Conservation (phyloP, 2,113 vertebrate species). For the Trichechus manatus region DNA sequence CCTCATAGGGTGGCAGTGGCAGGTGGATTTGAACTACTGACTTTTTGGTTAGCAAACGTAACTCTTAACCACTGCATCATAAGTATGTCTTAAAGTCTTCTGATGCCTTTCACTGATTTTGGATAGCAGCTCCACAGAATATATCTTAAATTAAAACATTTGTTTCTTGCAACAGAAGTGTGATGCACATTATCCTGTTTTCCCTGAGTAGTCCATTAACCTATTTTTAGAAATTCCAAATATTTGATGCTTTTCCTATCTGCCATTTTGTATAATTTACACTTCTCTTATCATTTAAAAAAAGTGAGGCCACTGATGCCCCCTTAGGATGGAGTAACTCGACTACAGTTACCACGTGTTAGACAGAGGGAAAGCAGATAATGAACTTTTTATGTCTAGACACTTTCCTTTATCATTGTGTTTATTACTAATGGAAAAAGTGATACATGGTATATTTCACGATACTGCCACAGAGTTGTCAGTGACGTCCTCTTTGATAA, state of each 20-base stretch:
- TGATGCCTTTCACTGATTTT: neutral
- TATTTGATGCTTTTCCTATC: neutral
- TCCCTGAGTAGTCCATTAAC: neutral
- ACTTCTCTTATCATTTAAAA: neutral
- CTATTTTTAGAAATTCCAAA: neutral
- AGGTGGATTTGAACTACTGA: no score
- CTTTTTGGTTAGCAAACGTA: no score
- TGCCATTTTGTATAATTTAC: neutral
- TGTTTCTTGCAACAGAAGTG: neutral
- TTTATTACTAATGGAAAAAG: constrained; percentile 32
- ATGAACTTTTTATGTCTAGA: neutral
- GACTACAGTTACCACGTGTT: neutral
- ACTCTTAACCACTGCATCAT: no score
- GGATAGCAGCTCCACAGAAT: neutral
- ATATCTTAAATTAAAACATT: neutral
- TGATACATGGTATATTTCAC: neutral
- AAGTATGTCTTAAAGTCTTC: neutral
- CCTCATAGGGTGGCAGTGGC: no score
- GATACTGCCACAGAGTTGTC: neutral
- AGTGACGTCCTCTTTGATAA: neutral
- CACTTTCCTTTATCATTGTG: neutral
- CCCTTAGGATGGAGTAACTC: neutral
- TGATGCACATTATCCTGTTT: neutral
- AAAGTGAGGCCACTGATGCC: neutral
- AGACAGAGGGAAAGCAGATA: neutral